Conservation (phyloP, 2,888 invertebrate genomes). For the Platynereis dumerilii region DNA sequence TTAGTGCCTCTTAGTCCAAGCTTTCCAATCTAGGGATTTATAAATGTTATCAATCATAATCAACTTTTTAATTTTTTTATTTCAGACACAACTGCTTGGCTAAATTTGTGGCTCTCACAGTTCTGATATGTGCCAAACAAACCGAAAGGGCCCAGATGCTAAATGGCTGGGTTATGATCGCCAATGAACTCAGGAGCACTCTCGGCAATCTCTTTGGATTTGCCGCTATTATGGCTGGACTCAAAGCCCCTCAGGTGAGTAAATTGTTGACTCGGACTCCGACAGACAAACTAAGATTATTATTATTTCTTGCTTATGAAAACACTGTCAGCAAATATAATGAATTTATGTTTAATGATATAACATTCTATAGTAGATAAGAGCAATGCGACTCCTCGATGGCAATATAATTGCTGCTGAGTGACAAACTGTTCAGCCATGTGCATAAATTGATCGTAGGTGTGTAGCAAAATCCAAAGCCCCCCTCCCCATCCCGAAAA, state of each 20-base stretch:
- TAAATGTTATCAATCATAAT: too few relatives aligned
- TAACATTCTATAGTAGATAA: too few relatives aligned
- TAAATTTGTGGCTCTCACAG: conserved; percentile 84
- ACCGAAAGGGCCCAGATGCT: conserved; percentile 77
- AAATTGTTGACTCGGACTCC: too few relatives aligned
- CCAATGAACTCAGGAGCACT: conserved; percentile 88
- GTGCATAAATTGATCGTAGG: too few relatives aligned
- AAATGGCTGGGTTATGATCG: conserved; percentile 92
- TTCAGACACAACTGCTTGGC: conserved; percentile 82
- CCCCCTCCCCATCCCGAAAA: too few relatives aligned
- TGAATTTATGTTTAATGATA: too few relatives aligned
- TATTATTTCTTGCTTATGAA: background rate
- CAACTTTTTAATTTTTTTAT: too few relatives aligned
- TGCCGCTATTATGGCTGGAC: conserved; percentile 87
- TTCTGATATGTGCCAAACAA: conserved; percentile 80
- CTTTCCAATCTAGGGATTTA: too few relatives aligned
- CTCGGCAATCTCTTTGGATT: conserved; percentile 91
- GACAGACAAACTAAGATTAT: background rate
- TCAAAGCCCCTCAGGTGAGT: conserved; percentile 83
- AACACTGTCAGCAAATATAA: background rate
- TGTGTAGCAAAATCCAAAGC: too few relatives aligned
- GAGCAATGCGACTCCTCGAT: background rate
- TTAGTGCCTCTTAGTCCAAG: too few relatives aligned
- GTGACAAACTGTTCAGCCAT: too few relatives aligned
- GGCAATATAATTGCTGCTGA: too few relatives aligned